phyloP scores from a whole-genome alignment of 2,888 invertebrate genomes.

The Anticlea derivata region DNA sequence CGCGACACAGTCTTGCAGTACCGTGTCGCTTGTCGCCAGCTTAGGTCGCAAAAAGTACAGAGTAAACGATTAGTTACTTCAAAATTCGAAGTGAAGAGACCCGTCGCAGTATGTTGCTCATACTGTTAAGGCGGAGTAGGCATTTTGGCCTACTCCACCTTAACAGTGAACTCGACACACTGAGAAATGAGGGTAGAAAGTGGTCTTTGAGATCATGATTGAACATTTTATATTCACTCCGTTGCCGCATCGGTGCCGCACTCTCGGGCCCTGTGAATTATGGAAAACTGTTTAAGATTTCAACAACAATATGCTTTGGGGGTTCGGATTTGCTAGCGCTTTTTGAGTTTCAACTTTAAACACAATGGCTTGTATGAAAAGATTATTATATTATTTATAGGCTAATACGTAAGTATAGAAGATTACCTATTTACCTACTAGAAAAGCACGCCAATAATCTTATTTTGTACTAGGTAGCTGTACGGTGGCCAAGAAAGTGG shows the following conservation, averaged over 20 bases:
- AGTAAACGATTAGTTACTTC: no score
- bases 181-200: constrained; percentile 46
- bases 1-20: not conserved
- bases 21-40: not conserved
- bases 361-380: not conserved
- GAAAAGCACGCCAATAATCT: no score
- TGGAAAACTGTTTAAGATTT: constrained; percentile 42
- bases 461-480: no score
- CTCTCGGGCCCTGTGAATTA: constrained; percentile 44
- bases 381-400: no score
- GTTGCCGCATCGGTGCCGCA: constrained; percentile 38
- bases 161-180: constrained; percentile 40
- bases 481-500: no score
- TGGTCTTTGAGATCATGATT: constrained; percentile 63
- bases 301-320: constrained; percentile 27
- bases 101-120: no score
- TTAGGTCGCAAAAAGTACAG: not conserved
- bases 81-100: no score
- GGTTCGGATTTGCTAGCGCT: constrained; percentile 1
- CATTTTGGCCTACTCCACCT: no score
- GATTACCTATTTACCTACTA: no score
- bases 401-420: no score
- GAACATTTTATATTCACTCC: constrained; percentile 69
- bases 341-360: not conserved
- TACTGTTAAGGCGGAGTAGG: no score